Percentiles rank a stretch among this genome's conserved stretches.
Conservation (phyloP, 2,113 vertebrate genomes). For the Tauraco erythrolophus region DNA sequence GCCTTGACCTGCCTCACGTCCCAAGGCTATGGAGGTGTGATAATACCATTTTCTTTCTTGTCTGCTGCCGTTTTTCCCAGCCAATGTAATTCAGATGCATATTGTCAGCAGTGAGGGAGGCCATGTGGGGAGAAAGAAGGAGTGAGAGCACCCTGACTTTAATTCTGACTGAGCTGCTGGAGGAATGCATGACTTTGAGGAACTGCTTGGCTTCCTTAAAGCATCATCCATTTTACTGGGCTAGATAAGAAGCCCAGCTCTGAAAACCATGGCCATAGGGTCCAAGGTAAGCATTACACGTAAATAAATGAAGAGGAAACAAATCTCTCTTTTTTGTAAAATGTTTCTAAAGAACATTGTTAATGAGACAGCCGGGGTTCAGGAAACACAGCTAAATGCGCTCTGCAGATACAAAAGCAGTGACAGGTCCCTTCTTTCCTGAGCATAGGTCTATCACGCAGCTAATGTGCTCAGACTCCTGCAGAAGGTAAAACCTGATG, state of each 20-base stretch:
- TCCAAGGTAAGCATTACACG: background rate
- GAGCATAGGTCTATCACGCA: background rate
- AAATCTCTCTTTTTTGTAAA: background rate
- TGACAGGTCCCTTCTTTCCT: background rate
- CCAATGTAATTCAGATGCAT: background rate
- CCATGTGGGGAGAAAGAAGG: background rate
- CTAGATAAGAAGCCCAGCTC: background rate
- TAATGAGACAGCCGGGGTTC: background rate
- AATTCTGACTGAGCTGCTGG: background rate
- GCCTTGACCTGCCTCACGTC: conserved; percentile 26
- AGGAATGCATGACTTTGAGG: background rate
- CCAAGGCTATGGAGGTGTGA: conserved; percentile 50
- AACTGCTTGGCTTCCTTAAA: background rate
- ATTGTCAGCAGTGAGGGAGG: background rate
- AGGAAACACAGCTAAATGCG: background rate
- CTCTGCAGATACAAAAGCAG: background rate
- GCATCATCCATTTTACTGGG: background rate
- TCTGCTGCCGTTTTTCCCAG: conserved; percentile 39
- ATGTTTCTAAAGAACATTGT: background rate
- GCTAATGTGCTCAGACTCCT: conserved; percentile 18
- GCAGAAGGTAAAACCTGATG: conserved; percentile 34
- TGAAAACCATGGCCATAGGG: background rate
- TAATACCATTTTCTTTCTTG: background rate
- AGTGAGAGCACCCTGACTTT: background rate
- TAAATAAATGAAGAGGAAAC: background rate